phyloP scores from a whole-genome alignment of 2,113 vertebrate genomes.

The Otis tarda region DNA sequence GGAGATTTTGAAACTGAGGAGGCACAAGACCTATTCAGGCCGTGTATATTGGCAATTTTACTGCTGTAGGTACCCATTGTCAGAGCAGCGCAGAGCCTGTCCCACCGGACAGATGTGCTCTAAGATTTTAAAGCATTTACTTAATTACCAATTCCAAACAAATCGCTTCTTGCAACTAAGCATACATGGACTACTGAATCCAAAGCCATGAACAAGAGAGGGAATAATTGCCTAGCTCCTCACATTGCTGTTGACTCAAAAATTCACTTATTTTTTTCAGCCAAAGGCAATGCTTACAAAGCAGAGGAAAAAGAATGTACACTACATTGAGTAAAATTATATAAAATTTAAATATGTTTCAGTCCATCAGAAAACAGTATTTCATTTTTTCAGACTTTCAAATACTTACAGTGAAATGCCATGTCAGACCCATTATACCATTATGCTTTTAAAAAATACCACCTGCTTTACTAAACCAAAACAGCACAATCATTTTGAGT shows the following conservation, averaged over 20 bases:
- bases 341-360: background rate
- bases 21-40: background rate
- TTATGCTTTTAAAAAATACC: background rate
- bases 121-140: background rate
- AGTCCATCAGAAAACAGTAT: background rate
- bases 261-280: background rate
- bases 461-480: background rate
- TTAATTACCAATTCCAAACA: background rate
- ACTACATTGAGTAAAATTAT: background rate
- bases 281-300: background rate
- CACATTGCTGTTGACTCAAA: accelerated
- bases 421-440: background rate
- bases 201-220: background rate
- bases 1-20: background rate
- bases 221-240: background rate
- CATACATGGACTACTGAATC: background rate
- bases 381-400: background rate
- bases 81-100: background rate
- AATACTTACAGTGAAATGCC: background rate
- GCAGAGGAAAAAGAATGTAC: background rate
- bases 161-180: background rate
- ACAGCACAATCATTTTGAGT: background rate
- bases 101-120: background rate
- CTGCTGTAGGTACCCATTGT: accelerated
- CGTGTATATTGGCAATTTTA: accelerated